A percentile compares a stretch with the other conserved stretches of the same genome.
Conservation (phyloP, 1,140 invertebrate species). For the Drepana arcuata region DNA sequence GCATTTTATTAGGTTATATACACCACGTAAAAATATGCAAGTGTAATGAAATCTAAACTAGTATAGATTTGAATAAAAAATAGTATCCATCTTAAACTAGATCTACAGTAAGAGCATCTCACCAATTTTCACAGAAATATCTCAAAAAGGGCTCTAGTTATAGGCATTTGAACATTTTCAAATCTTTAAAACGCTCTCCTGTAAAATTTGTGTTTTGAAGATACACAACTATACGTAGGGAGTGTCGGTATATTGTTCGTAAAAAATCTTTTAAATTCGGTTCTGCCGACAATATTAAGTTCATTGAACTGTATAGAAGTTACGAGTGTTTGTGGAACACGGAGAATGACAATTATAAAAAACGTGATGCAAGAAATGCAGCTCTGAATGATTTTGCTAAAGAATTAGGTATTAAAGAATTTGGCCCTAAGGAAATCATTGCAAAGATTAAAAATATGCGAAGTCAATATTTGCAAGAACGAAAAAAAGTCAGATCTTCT, state of each 20-base stretch:
- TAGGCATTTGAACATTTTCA: constrained; percentile 1
- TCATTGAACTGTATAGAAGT: constrained; percentile 2
- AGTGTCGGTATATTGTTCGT: too few species aligned
- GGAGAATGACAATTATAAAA: too few species aligned
- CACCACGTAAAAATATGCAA: constrained; percentile 1
- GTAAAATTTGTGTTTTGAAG: constrained; percentile 1
- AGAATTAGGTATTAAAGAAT: neutral
- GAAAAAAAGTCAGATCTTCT: neutral
- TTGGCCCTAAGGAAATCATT: neutral
- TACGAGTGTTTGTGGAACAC: constrained; percentile 2
- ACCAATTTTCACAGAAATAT: constrained; percentile 1
- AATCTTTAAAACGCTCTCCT: constrained; percentile 1
- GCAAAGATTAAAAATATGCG: too few species aligned
- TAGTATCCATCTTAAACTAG: constrained; percentile 1
- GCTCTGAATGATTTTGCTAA: too few species aligned
- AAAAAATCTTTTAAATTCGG: constrained; percentile 2
- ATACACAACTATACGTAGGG: constrained; percentile 1
- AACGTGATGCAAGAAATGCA: too few species aligned
- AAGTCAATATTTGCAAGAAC: neutral
- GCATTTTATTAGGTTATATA: neutral
- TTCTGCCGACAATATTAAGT: constrained; percentile 1
- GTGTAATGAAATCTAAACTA: constrained; percentile 1
- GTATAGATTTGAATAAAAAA: constrained; percentile 1
- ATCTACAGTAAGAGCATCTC: constrained; percentile 2
- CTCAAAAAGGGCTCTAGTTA: constrained; percentile 1